phyloP scores from a whole-genome alignment of 1,140 invertebrate genomes.

The Drosophila nasuta region DNA sequence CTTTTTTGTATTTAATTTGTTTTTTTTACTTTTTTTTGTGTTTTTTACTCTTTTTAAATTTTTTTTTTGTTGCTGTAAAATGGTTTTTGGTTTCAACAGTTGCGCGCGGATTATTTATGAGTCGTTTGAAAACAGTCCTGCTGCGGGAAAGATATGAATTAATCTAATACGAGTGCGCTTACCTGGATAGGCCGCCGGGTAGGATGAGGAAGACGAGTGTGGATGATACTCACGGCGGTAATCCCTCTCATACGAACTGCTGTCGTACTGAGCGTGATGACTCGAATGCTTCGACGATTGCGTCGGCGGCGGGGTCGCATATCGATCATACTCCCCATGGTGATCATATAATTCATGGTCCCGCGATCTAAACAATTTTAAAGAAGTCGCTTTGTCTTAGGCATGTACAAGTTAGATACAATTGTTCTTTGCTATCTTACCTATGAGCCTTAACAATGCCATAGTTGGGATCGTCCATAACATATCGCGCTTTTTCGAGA shows the following conservation, averaged over 20 bases:
- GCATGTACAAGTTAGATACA: neutral
- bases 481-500: conserved; percentile 91
- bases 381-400: neutral
- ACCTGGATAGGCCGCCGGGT: conserved; percentile 80
- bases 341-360: conserved; percentile 82
- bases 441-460: conserved; percentile 80
- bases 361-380: conserved; percentile 53
- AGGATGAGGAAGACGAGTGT: conserved; percentile 79
- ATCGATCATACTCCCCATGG: conserved; percentile 79
- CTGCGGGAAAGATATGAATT: conserved; percentile 67
- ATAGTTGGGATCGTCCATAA: conserved; percentile 91
- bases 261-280: conserved; percentile 79
- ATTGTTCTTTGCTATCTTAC: conserved; percentile 33
- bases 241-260: conserved; percentile 79
- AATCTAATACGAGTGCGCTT: conserved; percentile 47
- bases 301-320: conserved; percentile 75
- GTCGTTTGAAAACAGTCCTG: conserved; percentile 59
- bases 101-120: conserved; percentile 48
- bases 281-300: conserved; percentile 79
- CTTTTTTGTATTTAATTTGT: conserved; percentile 36
- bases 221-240: conserved; percentile 82
- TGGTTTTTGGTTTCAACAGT: conserved; percentile 37
- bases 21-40: conserved; percentile 43
- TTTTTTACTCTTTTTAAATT: conserved; percentile 38
- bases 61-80: conserved; percentile 49